A percentile compares a stretch with the other conserved stretches of the same genome.
Conservation (phyloP, 2,797 vertebrate genomes). For the Hydrolagus colliei region DNA sequence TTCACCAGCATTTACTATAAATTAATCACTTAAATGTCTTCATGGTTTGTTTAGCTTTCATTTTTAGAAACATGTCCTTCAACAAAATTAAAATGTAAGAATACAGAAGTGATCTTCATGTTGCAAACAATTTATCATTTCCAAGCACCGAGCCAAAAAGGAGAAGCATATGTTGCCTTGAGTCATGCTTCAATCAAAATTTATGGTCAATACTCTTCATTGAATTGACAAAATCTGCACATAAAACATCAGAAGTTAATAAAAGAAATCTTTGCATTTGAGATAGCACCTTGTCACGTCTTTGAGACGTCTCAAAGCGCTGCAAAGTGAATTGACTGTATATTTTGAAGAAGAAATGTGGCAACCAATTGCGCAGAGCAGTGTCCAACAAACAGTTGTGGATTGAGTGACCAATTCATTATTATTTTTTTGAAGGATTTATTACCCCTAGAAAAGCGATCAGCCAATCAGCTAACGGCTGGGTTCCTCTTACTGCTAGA, state of each 20-base stretch:
- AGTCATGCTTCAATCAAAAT: neutral
- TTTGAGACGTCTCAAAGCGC: no score
- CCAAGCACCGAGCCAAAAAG: conserved; percentile 13
- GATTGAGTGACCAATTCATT: no score
- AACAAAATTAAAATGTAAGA: neutral
- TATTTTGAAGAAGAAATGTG: no score
- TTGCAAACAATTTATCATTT: conserved; percentile 30
- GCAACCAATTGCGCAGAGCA: no score
- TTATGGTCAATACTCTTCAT: neutral
- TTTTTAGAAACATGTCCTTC: neutral
- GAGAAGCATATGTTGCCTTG: conserved; percentile 7
- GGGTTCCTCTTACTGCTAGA: no score
- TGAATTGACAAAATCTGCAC: neutral
- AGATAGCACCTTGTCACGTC: no score
- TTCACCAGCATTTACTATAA: neutral
- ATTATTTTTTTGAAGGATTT: no score
- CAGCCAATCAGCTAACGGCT: no score
- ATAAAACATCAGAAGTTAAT: neutral
- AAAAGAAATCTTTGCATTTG: no score
- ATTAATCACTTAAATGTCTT: neutral
- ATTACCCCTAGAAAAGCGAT: no score
- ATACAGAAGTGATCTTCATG: conserved; percentile 28
- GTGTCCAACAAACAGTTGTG: no score
- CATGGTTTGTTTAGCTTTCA: neutral
- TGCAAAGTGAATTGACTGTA: no score